Base-by-base conservation (phyloP, 1,140 invertebrate species). In the Meloidogyne floridensis region DNA sequence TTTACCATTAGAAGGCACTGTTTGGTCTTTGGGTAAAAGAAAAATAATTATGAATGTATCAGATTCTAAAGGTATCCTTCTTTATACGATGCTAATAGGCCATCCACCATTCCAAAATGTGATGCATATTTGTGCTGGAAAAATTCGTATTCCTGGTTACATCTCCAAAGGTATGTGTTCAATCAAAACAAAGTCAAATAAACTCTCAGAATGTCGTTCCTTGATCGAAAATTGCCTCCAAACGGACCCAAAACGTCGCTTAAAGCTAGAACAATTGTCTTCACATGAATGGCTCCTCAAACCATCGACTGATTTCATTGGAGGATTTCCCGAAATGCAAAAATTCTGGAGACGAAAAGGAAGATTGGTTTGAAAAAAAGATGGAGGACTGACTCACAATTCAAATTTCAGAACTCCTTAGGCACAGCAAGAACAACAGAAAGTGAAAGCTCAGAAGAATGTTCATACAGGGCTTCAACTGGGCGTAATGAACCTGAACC, bases 61-160 rank as follows among this genome's bases (percentile, higher is more conserved):
- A 9, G 2, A 32, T 8, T 3, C 51, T 75, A 56, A 32, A 75
- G 74, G 74, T 3, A 78, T 78, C 43, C 77, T 78, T 15, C 56
- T 78, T 4, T 78, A 78, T 71, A 43, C 59, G 32, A 53, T 78
- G 77, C 59, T 78, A 4, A 71, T 78, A 18, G 77, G 77, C 2
- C 69, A 78, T 10, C 77, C 77, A 71, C 77, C 77, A 0, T 78
- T 78, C 18, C 18, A 32, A 47, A 43, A 70, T 70, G 77, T 70
- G 10, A 47, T 78, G 9, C 59, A 78, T 53, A 70, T 78, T 78
- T 78, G 77, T 51, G 51, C 65, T 15, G 77, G 77, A 20, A 78
- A 70, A 43, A 42, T 78, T 42, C 56, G 32, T 5, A 53, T 78
- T 10, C 77, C 77, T 47, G n/a, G 77, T 0, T 59, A 32, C 18